Percentiles rank a stretch among this genome's conserved stretches.
phyloP scores from a whole-genome alignment of 2,113 vertebrate genomes.

The Anolis sagrei region DNA sequence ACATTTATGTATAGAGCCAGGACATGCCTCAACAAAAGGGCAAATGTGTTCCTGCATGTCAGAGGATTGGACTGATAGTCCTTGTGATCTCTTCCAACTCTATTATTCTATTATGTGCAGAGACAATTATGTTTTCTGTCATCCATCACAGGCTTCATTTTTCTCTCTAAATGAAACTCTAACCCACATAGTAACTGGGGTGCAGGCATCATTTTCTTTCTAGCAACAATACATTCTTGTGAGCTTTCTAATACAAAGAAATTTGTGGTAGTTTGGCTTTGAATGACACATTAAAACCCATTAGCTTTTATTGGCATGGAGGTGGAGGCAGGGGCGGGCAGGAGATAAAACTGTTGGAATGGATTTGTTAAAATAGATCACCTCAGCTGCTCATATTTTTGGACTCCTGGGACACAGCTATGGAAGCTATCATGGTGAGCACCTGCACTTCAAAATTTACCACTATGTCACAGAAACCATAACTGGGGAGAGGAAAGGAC shows the following conservation, averaged over 20 bases:
- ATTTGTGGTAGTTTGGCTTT: neutral
- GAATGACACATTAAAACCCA: neutral
- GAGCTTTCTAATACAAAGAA: neutral
- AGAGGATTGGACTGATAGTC: too few species aligned
- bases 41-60: too few species aligned
- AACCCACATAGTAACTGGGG: neutral
- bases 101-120: too few species aligned
- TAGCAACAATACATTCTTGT: neutral
- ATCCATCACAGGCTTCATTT: neutral
- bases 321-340: too few species aligned
- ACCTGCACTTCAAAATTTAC: neutral
- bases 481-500: neutral
- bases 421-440: neutral
- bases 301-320: neutral
- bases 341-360: neutral
- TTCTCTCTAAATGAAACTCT: neutral
- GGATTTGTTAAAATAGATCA: neutral
- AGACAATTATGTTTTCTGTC: neutral
- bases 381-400: neutral
- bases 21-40: neutral
- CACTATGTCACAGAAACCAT: neutral
- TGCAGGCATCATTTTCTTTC: too few species aligned
- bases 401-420: too few species aligned
- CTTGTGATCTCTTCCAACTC: too few species aligned
- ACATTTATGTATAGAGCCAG: neutral